phyloP scores from a whole-genome alignment of 1,140 invertebrate species.

The Lordiphosa clarofinis region DNA sequence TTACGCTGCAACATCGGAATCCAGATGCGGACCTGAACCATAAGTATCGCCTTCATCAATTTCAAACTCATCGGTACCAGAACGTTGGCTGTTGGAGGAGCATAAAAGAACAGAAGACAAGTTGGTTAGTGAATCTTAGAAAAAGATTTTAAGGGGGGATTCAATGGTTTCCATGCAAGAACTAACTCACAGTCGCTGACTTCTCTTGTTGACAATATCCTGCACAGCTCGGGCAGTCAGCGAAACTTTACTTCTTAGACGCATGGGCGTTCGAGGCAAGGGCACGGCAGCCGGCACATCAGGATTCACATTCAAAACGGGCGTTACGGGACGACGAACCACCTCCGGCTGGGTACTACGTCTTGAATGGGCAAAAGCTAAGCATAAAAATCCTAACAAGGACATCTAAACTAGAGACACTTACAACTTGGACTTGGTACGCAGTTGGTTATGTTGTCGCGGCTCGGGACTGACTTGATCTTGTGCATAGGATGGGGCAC shows the following conservation, averaged over 20 bases:
- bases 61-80: conserved; percentile 70
- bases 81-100: conserved; percentile 46
- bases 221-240: conserved; percentile 67
- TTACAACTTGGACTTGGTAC: conserved; percentile 68
- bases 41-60: conserved; percentile 70
- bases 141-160: not conserved
- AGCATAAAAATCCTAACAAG: conserved; percentile 3
- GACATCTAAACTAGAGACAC: conserved; percentile 21
- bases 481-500: conserved; percentile 10
- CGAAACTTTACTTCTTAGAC: conserved; percentile 63
- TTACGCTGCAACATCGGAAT: conserved; percentile 70
- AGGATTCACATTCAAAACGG: conserved; percentile 60
- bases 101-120: not conserved
- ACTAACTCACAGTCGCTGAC: conserved; percentile 60
- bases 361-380: conserved; percentile 41
- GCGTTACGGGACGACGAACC: conserved; percentile 65
- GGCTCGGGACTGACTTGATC: conserved; percentile 50
- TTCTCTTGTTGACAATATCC: conserved; percentile 68
- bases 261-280: conserved; percentile 70
- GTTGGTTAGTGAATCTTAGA: not conserved
- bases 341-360: conserved; percentile 63
- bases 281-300: conserved; percentile 65
- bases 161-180: conserved; percentile 9
- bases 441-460: conserved; percentile 31
- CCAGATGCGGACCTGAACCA: conserved; percentile 53